Evolutionary conservation across 2,113 vertebrate species (phyloP), one percentile per base, ranked within the genome.

Genomic region (Heterotis niloticus): DNA sequence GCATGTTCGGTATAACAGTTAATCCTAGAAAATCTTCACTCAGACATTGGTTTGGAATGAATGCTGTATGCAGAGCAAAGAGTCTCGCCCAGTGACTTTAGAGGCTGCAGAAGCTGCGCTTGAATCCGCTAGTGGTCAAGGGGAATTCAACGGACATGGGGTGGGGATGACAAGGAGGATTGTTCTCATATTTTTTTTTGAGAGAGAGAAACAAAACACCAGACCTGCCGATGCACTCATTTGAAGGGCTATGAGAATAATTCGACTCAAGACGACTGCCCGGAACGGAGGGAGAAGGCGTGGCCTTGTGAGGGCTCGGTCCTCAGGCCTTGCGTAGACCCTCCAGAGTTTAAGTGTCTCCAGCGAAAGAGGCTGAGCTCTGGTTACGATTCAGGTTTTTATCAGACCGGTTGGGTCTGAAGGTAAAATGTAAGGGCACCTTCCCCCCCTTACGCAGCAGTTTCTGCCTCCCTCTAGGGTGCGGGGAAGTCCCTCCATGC

Each of bases 221-320:
- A 44, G 34, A 44, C 34, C 34, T 44, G 71, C 71, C 71, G 52
- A 74, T 23, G 14, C 23, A 57, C 71, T 59, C 54, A 23, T 24
- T 57, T 26, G 71, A 74, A 74, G 71, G 71, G 71, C 71, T 74
- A 54, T 74, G 17, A 57, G 71, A 74, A 74, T 57, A 57, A n/a
- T 26, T 74, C 54, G 16, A 57, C 56, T 51, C 71, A 57, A 74
- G 54, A 74, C 57, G 23, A 74, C 71, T 74, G 71, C 71, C 71
- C 57, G 26, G 71, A 74, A 54, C 16, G 16, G 57, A 59, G 57
- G 10, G 4, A 18, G 71, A 59, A 74, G 16, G 4, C 18, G 71
- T 57, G 71, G 71, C 71, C 71, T 17, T 14, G 54, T 74, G 54
- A 74, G 54, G 24, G 71, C 24, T n/a, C 71, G 57, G 23, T 23